Conservation (phyloP, 1,140 invertebrate genomes). For the Episyrphus balteatus region DNA sequence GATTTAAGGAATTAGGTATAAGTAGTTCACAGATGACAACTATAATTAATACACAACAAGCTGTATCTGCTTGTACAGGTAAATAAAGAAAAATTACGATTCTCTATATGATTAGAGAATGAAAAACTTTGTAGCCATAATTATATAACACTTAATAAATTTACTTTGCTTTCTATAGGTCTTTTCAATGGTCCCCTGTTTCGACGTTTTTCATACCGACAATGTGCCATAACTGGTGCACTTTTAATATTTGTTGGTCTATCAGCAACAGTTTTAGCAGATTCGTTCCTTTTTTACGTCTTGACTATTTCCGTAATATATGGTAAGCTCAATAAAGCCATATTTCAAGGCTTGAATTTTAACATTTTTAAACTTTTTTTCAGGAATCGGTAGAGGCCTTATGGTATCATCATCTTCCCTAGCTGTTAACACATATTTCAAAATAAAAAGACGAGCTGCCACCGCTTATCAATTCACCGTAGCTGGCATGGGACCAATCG, state of each 20-base stretch:
- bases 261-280: slow-evolving; percentile 44
- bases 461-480: slow-evolving; percentile 46
- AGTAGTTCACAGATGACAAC: slow-evolving; percentile 48
- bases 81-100: background rate
- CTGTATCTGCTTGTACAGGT: slow-evolving; percentile 43
- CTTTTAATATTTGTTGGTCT: slow-evolving; percentile 44
- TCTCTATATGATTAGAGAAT: background rate
- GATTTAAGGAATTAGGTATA: slow-evolving; percentile 44
- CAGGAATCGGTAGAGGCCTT: slow-evolving; percentile 48
- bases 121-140: no score
- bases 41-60: slow-evolving; percentile 54
- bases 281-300: slow-evolving; percentile 45
- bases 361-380: background rate
- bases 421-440: slow-evolving; percentile 50
- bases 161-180: slow-evolving; percentile 39
- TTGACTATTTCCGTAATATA: slow-evolving; percentile 50
- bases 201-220: slow-evolving; percentile 47
- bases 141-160: no score
- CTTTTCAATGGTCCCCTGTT: slow-evolving; percentile 53
- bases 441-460: slow-evolving; percentile 43
- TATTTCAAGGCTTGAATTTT: background rate
- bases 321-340: slow-evolving; percentile 26
- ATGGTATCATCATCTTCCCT: slow-evolving; percentile 47
- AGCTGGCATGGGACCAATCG: slow-evolving; percentile 46
- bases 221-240: slow-evolving; percentile 46